Conservation (phyloP, 2,113 vertebrate species). For the Corythornis cristatus region DNA sequence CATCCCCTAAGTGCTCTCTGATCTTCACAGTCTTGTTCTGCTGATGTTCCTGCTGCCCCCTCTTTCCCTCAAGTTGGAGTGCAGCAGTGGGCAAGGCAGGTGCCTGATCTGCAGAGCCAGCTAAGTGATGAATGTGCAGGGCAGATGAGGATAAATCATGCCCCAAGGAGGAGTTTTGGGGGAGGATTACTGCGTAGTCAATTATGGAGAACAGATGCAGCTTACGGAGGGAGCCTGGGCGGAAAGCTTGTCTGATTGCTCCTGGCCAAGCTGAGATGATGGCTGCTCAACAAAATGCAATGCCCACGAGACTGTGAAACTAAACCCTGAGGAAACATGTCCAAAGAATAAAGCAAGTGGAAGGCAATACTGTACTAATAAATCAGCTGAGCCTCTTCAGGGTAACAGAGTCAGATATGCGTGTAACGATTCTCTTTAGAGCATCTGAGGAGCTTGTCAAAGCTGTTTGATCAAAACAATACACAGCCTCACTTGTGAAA, state of each 20-base stretch:
- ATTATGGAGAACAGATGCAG: slow-evolving; percentile 49
- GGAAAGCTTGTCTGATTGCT: slow-evolving; percentile 41
- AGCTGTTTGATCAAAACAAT: slow-evolving; percentile 1
- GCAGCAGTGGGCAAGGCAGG: neutral
- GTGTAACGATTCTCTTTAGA: slow-evolving; percentile 3
- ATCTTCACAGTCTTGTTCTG: neutral
- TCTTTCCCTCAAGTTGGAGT: neutral
- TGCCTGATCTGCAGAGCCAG: neutral
- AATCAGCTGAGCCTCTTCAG: neutral
- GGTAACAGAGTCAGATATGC: slow-evolving; percentile 32
- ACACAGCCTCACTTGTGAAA: neutral
- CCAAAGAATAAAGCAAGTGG: slow-evolving; percentile 47
- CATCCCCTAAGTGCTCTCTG: neutral
- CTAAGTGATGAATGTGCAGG: neutral
- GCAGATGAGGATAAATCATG: slow-evolving; percentile 9
- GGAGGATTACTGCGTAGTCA: slow-evolving; percentile 9
- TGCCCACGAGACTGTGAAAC: slow-evolving; percentile 53
- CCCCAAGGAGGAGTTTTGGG: neutral
- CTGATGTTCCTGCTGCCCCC: rapidly evolving
- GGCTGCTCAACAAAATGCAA: slow-evolving; percentile 48
- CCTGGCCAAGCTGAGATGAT: slow-evolving; percentile 42
- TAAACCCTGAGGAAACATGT: slow-evolving; percentile 52
- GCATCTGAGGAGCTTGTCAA: slow-evolving; percentile 15
- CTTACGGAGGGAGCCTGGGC: neutral
- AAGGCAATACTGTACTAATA: slow-evolving; percentile 37